Evolutionary conservation across 2,888 invertebrate genomes (phyloP).

Genomic region (Synergus japonicus): DNA sequence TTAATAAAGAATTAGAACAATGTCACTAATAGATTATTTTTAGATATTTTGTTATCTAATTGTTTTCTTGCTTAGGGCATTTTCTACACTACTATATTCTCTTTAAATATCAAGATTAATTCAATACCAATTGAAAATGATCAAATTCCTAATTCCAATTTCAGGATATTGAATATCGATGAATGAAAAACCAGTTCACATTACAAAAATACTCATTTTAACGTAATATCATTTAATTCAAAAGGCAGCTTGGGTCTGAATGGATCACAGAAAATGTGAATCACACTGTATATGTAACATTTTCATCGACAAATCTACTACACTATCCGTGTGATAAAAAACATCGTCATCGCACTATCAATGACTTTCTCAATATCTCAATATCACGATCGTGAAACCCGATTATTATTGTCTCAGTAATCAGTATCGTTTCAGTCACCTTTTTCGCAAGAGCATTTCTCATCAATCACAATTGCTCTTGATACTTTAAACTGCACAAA

Average conservation of each 20-base stretch:
- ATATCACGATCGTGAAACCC: conserved; percentile 35
- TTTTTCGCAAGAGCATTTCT: conserved; percentile 25
- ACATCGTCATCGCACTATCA: not conserved
- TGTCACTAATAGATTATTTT: not conserved
- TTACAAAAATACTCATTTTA: not conserved
- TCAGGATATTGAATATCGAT: not conserved
- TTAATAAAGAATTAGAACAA: not conserved
- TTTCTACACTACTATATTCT: too few species aligned
- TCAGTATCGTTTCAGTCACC: conserved; percentile 35
- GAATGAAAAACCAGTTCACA: too few species aligned
- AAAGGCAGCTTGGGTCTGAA: not conserved
- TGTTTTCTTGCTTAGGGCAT: too few species aligned
- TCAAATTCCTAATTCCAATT: not conserved
- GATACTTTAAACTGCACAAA: not conserved
- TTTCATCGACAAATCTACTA: conserved; percentile 3
- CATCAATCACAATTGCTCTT: not conserved
- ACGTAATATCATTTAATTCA: conserved; percentile 5
- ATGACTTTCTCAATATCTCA: conserved; percentile 11
- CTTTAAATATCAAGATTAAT: not conserved
- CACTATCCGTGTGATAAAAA: conserved; percentile 15
- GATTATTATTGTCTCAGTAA: conserved; percentile 21
- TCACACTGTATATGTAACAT: not conserved
- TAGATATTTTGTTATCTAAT: not conserved
- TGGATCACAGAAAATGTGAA: not conserved
- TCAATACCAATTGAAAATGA: not conserved